Base-by-base conservation (phyloP, 2,888 invertebrate genomes). In the Hypselothyrea guttata region DNA sequence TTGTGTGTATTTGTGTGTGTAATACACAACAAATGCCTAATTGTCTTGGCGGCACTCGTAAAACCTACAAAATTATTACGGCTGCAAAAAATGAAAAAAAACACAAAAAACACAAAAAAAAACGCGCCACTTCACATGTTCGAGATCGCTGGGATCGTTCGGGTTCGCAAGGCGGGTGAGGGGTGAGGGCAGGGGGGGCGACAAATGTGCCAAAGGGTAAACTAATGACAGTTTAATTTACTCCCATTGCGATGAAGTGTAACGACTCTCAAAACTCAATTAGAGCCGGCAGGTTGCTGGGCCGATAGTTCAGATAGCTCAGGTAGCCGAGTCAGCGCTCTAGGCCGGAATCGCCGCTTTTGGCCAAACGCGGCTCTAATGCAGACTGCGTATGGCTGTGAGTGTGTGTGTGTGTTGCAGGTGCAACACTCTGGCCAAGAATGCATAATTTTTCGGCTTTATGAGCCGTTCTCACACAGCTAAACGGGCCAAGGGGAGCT, bases 211-310 rank as follows among this genome's bases (percentile, higher is more conserved):
- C 86, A 84, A 86, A 86, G 85, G 85, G 86, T 86, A 69, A 87
- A 82, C 87, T 89, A 89, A 89, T 88, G 89, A 89, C 88, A 84
- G 87, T 88, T 89, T 89, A 88, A 89, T 89, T 88, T 88, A 87
- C 86, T 87, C 88, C 77, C 78, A 78, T 75, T 82, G 75, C 82
- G 82, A 73, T 82, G 78, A 75, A 82, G 75, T 75, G 78, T 77
- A 78, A 81, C 78, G 78, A 73, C 75, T 60, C 77, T 81, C 78
- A 78, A 78, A 82, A 78, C 78, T 78, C 78, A 78, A 78, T 78
- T 78, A 82, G 78, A 71, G 35, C 62, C 62, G 64, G 58, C 64
- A 69, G 63, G 63, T 47, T 33, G 38, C 37, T 22, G 5, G 22
- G 22, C 22, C 22, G 22, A 22, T 22, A 22, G 22, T 22, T 22